A percentile compares a stretch with the other conserved stretches of the same genome.
These are phyloP conservation scores for Tenthredo notha DNA, from an alignment of 2,888 invertebrate genomes.

Conservation along the genomic window DNA sequence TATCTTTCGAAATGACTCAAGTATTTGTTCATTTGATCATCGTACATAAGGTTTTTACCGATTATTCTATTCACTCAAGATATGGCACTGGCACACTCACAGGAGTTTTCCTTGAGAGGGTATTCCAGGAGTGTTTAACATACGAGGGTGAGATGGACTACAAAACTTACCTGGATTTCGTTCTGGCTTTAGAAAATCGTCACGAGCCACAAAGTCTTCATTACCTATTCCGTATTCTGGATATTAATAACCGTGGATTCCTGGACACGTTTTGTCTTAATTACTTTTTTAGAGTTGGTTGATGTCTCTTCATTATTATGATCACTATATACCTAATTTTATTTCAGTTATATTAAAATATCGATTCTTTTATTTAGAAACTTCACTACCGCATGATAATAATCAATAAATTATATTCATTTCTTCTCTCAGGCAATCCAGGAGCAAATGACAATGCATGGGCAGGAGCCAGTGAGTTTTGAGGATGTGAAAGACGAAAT, in stretches of 20 bases:
- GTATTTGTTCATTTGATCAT: not conserved
- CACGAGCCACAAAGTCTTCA: conserved; percentile 94
- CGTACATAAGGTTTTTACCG: conserved; percentile 2
- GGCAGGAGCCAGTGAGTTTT: conserved; percentile 94
- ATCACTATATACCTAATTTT: not conserved
- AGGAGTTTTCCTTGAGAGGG: conserved; percentile 92
- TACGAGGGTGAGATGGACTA: conserved; percentile 98
- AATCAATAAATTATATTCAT: conserved; percentile 4
- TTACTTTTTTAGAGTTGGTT: conserved; percentile 91
- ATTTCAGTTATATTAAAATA: not conserved
- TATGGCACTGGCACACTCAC: conserved; percentile 96
- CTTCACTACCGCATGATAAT: not conserved
- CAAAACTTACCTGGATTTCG: conserved; percentile 97
- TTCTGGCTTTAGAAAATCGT: conserved; percentile 94
- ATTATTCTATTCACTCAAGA: conserved; percentile 75
- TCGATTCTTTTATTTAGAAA: not conserved
- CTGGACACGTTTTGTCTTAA: conserved; percentile 94
- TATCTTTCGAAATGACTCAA: not conserved
- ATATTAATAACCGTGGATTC: conserved; percentile 93
- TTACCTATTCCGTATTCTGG: conserved; percentile 94
- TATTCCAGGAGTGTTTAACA: conserved; percentile 97
- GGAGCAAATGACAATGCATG: conserved; percentile 92
- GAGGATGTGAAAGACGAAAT: conserved; percentile 98
- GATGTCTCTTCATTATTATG: not conserved
- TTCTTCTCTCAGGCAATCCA: conserved; percentile 87